Evolutionary conservation across 1,140 invertebrate species (phyloP).

Genomic region (Bombus superbus): DNA sequence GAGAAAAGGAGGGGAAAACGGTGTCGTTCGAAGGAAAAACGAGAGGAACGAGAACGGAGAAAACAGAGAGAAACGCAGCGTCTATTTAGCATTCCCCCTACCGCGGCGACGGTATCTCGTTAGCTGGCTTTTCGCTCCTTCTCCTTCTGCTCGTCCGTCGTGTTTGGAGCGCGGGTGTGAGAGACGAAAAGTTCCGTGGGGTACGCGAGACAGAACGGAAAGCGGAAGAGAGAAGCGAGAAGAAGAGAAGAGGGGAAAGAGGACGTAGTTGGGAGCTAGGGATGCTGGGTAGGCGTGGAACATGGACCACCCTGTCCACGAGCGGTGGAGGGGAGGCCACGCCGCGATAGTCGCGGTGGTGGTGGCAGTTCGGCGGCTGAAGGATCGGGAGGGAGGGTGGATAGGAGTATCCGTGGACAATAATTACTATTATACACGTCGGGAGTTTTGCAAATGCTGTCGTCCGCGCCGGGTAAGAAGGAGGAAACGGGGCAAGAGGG

Average conservation of each 20-base stretch:
- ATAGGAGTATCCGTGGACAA: constrained; percentile 69
- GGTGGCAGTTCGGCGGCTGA: constrained; percentile 28
- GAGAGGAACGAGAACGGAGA: constrained; percentile 26
- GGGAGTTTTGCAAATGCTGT: constrained; percentile 77
- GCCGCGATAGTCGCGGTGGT: constrained; percentile 19
- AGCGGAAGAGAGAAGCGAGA: constrained; percentile 47
- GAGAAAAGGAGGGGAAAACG: constrained; percentile 2
- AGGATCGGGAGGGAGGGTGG: constrained; percentile 27
- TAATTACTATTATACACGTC: constrained; percentile 75
- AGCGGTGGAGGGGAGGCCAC: constrained; percentile 64
- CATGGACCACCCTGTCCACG: constrained; percentile 68
- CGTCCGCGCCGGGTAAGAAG: constrained; percentile 54
- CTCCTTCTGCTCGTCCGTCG: constrained; percentile 21
- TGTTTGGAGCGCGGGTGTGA: constrained; percentile 58
- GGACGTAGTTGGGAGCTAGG: constrained; percentile 57
- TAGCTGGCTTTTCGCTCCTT: constrained; percentile 64
- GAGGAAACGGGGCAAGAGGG: constrained; percentile 53
- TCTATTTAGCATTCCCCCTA: constrained; percentile 79
- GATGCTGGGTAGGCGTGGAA: constrained; percentile 75
- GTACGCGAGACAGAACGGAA: constrained; percentile 30
- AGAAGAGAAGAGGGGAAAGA: constrained; percentile 53
- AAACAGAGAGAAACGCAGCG: constrained; percentile 46
- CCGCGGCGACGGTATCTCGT: constrained; percentile 71
- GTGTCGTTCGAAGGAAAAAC: not conserved
- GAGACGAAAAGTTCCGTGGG: constrained; percentile 40